Percentiles rank a stretch among this genome's conserved stretches.
Evolutionary conservation across 2,888 invertebrate species (phyloP).

Genomic region (Cremastinae sp.): DNA sequence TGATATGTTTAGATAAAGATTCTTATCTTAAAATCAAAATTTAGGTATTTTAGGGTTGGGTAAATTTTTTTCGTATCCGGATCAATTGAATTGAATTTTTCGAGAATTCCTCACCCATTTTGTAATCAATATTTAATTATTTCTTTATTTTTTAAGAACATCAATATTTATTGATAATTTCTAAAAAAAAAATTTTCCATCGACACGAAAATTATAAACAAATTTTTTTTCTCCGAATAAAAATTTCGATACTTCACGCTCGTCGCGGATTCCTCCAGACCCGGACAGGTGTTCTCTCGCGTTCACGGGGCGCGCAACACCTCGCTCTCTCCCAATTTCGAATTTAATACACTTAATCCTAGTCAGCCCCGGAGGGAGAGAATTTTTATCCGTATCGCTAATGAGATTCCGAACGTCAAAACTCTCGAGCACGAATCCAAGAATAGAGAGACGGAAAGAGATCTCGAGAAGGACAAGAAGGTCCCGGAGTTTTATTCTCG

Average conservation of each 20-base stretch:
- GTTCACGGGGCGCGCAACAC: conserved; percentile 22
- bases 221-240: conserved; percentile 29
- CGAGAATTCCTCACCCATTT: no score
- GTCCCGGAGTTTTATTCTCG: conserved; percentile 52
- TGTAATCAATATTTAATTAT: no score
- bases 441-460: conserved; percentile 28
- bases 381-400: conserved; percentile 75
- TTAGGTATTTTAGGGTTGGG: no score
- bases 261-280: conserved; percentile 37
- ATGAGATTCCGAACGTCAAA: conserved; percentile 80
- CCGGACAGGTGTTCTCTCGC: conserved; percentile 60
- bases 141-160: no score
- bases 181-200: neutral
- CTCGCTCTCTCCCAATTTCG: conserved; percentile 30
- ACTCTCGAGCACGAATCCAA: conserved; percentile 68
- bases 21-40: no score
- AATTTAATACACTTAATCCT: conserved; percentile 63
- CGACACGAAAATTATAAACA: no score
- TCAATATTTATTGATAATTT: no score
- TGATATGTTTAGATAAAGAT: no score
- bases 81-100: no score
- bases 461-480: conserved; percentile 36
- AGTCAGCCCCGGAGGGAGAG: conserved; percentile 40
- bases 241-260: conserved; percentile 35
- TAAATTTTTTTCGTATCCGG: no score